These are phyloP conservation scores for Drosophila bocqueti DNA, from an alignment of 1,140 invertebrate genomes.

Conservation along the genomic window DNA sequence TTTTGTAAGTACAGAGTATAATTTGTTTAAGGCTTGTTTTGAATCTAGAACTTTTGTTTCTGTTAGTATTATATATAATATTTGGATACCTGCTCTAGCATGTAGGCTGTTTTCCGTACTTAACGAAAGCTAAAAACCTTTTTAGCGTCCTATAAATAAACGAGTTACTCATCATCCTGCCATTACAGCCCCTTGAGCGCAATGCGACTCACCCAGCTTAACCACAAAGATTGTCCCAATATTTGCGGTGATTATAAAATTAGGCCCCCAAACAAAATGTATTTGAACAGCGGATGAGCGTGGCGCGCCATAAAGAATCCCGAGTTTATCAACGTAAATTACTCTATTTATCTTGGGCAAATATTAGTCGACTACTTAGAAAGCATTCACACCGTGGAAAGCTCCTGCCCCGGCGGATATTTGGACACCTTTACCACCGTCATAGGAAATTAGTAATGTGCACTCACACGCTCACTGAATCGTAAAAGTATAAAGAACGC, in stretches of 20 bases:
- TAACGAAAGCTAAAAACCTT: too few relatives aligned
- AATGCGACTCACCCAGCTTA: constrained; percentile 34
- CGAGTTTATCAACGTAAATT: constrained; percentile 52
- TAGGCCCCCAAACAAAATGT: constrained; percentile 42
- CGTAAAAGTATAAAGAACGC: constrained; percentile 2
- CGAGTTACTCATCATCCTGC: constrained; percentile 35
- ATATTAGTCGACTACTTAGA: constrained; percentile 33
- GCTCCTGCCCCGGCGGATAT: neutral
- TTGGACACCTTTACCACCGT: neutral
- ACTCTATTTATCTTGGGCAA: constrained; percentile 36
- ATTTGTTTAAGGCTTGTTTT: too few relatives aligned
- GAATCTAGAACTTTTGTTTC: too few relatives aligned
- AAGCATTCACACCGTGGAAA: constrained; percentile 35
- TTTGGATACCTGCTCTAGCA: too few relatives aligned
- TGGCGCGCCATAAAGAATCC: constrained; percentile 36
- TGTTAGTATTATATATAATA: too few relatives aligned
- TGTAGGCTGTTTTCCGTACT: too few relatives aligned
- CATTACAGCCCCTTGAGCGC: constrained; percentile 31
- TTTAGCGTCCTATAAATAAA: constrained; percentile 19
- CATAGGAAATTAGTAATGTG: constrained; percentile 12
- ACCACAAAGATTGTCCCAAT: constrained; percentile 38
- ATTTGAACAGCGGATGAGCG: constrained; percentile 51
- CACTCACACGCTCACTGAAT: neutral
- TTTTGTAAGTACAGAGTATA: too few relatives aligned
- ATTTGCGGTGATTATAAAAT: constrained; percentile 55